Base-by-base conservation (phyloP, 2,113 vertebrate genomes). In the Peromyscus leucopus region DNA sequence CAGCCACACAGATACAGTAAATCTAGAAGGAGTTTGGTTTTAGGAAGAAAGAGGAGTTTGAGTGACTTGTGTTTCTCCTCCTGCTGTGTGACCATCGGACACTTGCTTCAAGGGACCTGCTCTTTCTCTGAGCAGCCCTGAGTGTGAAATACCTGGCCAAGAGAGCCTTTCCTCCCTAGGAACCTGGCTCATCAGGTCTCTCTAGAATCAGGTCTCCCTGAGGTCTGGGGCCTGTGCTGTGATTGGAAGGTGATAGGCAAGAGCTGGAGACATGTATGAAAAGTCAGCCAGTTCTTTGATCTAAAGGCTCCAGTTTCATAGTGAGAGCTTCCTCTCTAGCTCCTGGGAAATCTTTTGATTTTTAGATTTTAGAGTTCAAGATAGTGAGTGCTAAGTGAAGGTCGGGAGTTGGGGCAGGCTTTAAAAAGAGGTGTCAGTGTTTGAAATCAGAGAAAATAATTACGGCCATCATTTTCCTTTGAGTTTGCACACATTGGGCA, bases 341-440 rank as follows among this genome's bases (percentile, higher is more conserved):
- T 93, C 74, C 86, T 63, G 63, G 28, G 72, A 71, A 5, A 51
- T 89, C 91, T 71, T 93, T 93, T 48, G 36, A 5, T 90, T 83
- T 67, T 48, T 69, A 85, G 59, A 78, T 57, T 55, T 63, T 48
- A 90, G 46, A 46, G 33, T 51, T 91, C 87, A 61, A 33, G 67
- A 84, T 39, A 89, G 10, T 21, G 6, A 71, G 46, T 22, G 28
- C n/a, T 63, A 82, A 61, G 22, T 55, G 42, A 95, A 71, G 46
- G 39, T 26, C 12, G 9, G 13, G 51, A 51, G 3, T 65, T 15
- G 16, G 33, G 63, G 12, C 12, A 8, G 46, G 0, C 80, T 80
- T 61, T 51, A 72, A 48, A 36, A 87, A 79, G 91, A 46, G 17
- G 9, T 59, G 15, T 48, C 72, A 4, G 0, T 1, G 65, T 65